phyloP scores from a whole-genome alignment of 2,113 vertebrate genomes.

The Triplophysa rosa region DNA sequence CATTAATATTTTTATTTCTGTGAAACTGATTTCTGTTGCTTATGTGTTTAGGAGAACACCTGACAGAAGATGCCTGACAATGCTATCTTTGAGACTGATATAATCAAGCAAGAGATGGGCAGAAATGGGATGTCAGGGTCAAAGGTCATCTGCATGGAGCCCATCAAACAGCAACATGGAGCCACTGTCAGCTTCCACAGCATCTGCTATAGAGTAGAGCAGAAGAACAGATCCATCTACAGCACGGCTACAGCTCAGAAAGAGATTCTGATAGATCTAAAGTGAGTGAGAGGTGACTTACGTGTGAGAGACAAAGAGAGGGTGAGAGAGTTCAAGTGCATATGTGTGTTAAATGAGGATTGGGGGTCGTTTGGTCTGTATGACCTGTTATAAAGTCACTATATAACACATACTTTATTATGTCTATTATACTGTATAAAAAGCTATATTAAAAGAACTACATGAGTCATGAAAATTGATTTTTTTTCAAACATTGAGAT shows the following conservation, averaged over 20 bases:
- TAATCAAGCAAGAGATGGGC: slow-evolving; percentile 60
- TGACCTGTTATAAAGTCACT: background rate
- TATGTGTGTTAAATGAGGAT: background rate
- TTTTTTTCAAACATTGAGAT: too few species aligned
- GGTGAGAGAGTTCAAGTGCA: background rate
- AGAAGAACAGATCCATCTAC: slow-evolving; percentile 59
- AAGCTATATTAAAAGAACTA: too few species aligned
- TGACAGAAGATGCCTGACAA: slow-evolving; percentile 56
- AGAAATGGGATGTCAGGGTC: slow-evolving; percentile 58
- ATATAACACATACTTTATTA: background rate
- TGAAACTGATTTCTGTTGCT: background rate
- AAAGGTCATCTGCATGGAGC: slow-evolving; percentile 42
- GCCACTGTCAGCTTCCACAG: slow-evolving; percentile 76
- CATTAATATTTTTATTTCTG: too few species aligned
- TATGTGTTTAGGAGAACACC: slow-evolving; percentile 1
- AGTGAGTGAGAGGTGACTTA: slow-evolving; percentile 59
- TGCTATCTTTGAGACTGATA: slow-evolving; percentile 60
- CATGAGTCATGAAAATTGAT: too few species aligned
- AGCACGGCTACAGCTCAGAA: slow-evolving; percentile 52
- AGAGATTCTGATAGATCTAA: slow-evolving; percentile 72
- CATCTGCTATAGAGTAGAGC: slow-evolving; percentile 70
- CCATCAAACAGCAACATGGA: slow-evolving; percentile 45
- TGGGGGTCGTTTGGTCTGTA: background rate
- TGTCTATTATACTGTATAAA: too few species aligned
- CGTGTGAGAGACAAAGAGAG: background rate